Evolutionary conservation across 1,140 invertebrate genomes (phyloP).

Genomic region (Gonioctena quinquepunctata): DNA sequence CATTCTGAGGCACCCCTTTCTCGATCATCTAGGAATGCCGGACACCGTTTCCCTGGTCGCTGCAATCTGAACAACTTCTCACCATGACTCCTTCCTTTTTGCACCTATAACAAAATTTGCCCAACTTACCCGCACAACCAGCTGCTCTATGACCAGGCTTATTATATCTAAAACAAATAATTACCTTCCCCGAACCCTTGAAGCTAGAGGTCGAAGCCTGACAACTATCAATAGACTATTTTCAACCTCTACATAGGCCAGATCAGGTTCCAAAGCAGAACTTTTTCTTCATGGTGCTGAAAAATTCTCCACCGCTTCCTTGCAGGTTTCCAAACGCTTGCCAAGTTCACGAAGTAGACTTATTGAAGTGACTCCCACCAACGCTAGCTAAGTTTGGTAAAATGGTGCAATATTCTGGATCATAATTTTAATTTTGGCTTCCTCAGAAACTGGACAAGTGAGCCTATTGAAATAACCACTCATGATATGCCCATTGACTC

Average conservation of each 20-base stretch:
- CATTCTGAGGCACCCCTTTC: neutral
- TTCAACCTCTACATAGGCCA: neutral
- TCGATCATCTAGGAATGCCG: neutral
- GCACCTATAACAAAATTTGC: slow-evolving; percentile 18
- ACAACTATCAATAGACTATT: neutral
- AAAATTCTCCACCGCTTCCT: slow-evolving; percentile 10
- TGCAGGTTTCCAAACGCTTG: slow-evolving; percentile 15
- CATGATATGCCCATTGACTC: slow-evolving; percentile 33
- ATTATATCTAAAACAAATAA: slow-evolving; percentile 12
- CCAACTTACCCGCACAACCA: neutral
- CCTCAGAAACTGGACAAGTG: slow-evolving; percentile 6
- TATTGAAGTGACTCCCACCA: slow-evolving; percentile 4
- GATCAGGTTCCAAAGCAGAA: neutral
- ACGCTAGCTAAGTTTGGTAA: neutral
- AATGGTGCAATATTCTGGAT: neutral
- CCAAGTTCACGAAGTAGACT: slow-evolving; percentile 15
- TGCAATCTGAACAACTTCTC: slow-evolving; percentile 14
- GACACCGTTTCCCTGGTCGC: slow-evolving; percentile 15
- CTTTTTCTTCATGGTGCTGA: neutral
- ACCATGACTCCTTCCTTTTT: slow-evolving; percentile 1
- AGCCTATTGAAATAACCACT: slow-evolving; percentile 39
- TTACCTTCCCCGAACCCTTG: neutral
- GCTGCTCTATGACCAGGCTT: slow-evolving; percentile 5
- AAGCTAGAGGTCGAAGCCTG: neutral
- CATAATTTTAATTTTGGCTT: slow-evolving; percentile 10